Evolutionary conservation across 2,113 vertebrate species (phyloP), one percentile per base, ranked within the genome.

Genomic region (Pheucticus melanocephalus): DNA sequence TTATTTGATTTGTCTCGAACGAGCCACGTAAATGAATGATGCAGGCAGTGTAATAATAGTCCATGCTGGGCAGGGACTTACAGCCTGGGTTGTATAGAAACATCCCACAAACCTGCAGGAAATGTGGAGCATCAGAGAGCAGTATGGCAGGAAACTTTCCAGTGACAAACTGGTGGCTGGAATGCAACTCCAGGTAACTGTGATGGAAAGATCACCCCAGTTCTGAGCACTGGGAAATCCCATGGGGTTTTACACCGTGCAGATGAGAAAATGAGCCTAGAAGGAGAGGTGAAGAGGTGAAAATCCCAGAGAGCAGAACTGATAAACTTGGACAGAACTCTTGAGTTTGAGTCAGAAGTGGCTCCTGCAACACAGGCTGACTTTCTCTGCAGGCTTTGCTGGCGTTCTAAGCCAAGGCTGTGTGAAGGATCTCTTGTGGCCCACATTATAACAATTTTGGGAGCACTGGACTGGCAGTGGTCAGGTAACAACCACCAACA

Each of bases 1-100:
- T 91, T 95, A 78, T 94, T 92, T 80, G 92, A 66, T 91, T 94
- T 77, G 70, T 81, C 68, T 93, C 3, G 28, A 90, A 73, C 22
- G 76, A 92, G 76, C 54, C 82, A 82, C 31, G n/a, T 60, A 78
- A 66, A 88, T 0, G 2, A 79, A 53, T 51, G 71, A 75, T 92
- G 88, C 60, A 39, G 59, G 50, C 47, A 47, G 65, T 44, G 85
- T 77, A 86, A 66, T 56, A 82, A 94, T 7, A 90, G 50, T 70
- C 71, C 11, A 2, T 66, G 80, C 24, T 85, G 78, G 51, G 85
- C 79, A 66, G 31, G 42, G 54, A 86, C 24, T 66, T 59, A 28
- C 19, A 77, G 54, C n/a, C 66, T 73, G 51, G 33, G 40, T 40
- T 48, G 8, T 25, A 37, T 42, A 92, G 68, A 93, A 70, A 66